Evolutionary conservation across 2,113 vertebrate species (phyloP), one percentile per base, ranked within the genome.

Genomic region (Pachycephala philippinensis): DNA sequence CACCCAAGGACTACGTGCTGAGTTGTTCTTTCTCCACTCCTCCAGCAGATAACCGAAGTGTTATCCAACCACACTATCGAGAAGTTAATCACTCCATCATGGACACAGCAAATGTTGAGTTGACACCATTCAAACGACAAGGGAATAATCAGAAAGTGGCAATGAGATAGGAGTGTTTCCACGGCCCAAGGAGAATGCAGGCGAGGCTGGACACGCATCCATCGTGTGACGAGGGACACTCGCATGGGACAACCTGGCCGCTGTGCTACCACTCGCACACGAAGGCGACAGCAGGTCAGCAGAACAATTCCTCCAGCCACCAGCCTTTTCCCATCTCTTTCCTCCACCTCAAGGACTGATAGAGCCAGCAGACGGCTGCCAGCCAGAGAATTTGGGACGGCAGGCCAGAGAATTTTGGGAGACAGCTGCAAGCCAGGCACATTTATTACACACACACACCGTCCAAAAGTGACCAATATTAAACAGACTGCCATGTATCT

Each of bases 331-430:
- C 15, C 63, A 59, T 23, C 47, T 44, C 59, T 49, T 42, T 70
- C 31, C 44, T 60, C n/a, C 0, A 0, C 16, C 33, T 39, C 61
- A 54, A n/a, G 16, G 54, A 42, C 27, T 2, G 3, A 27, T 45
- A 69, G 30, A 35, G 49, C 6, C 42, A 81, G 68, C 47, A 66
- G 64, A 39, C 0, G 0, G 50, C 78, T 45, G 57, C 37, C 76
- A 80, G 75, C 49, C 87, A 94, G 53, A 75, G 44, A 68, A 87
- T 69, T 52, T 45, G 19, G 37, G 24, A 87, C 6, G 3, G 39
- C 69, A 68, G 8, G 70, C 57, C 82, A 88, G 61, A 63, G 39
- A 69, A 83, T 50, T 69, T 30, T 37, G 76, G 45, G 84, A 93
- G 21, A 57, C 22, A 80, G 66, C 22, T 50, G 59, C 54, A 93